These are phyloP conservation scores for Uromys caudimaculatus DNA, from an alignment of 2,797 vertebrate species.

Conservation along the genomic window DNA sequence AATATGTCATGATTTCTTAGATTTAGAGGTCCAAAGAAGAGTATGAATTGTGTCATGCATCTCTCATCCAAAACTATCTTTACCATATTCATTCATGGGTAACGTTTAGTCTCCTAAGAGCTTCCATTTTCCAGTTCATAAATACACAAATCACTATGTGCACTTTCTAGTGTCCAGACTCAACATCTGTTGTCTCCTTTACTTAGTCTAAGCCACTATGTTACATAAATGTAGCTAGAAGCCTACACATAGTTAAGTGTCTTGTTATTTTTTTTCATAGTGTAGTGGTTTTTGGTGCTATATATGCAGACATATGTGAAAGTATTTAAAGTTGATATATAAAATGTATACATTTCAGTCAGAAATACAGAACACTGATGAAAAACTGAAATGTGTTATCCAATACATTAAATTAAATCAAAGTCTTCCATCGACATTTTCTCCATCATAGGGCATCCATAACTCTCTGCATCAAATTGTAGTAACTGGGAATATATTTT, in stretches of 20 bases:
- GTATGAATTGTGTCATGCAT: not conserved
- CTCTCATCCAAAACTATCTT: not conserved
- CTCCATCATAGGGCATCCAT: not conserved
- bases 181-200: not conserved
- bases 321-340: too few species aligned
- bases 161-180: not conserved
- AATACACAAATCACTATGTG: not conserved
- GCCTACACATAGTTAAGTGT: not conserved
- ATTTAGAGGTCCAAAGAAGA: not conserved
- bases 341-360: not conserved
- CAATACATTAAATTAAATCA: not conserved
- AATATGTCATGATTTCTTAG: not conserved
- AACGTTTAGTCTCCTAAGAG: not conserved
- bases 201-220: not conserved
- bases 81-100: not conserved
- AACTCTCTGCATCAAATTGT: not conserved
- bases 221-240: not conserved
- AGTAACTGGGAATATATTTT: not conserved
- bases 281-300: not conserved
- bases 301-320: not conserved
- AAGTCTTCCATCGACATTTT: not conserved
- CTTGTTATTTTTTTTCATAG: not conserved
- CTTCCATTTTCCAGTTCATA: not conserved
- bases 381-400: not conserved
- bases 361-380: not conserved